Conservation (phyloP, 2,113 vertebrate species). For the Aviceda subcristata region DNA sequence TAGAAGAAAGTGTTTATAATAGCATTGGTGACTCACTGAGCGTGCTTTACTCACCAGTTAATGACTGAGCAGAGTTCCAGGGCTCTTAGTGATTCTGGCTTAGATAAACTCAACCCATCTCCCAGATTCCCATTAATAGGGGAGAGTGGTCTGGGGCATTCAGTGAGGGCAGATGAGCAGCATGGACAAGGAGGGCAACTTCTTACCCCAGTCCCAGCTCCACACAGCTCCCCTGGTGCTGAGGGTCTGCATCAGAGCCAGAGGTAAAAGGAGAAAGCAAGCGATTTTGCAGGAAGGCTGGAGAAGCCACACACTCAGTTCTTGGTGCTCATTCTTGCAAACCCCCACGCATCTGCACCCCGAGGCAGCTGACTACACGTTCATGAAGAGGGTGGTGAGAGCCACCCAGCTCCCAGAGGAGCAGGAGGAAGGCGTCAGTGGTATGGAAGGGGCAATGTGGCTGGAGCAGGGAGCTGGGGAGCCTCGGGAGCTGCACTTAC, state of each 20-base stretch:
- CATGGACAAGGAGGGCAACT: not conserved
- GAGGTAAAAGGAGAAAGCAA: not conserved
- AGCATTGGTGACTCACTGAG: slow-evolving; percentile 18
- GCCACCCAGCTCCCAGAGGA: not conserved
- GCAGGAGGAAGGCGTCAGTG: not conserved
- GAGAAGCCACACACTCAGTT: fast-evolving
- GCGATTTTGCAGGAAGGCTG: not conserved
- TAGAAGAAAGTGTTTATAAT: not conserved
- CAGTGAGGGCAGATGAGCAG: not conserved
- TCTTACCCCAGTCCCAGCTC: not conserved
- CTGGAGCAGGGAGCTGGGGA: not conserved
- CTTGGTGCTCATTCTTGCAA: not conserved
- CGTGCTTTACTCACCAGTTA: not conserved
- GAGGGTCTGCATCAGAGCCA: not conserved
- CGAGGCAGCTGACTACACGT: not conserved
- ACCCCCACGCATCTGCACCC: not conserved
- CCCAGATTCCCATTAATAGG: not conserved
- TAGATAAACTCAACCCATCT: not conserved
- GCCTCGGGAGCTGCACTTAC: not conserved
- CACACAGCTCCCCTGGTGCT: not conserved
- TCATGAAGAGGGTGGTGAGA: not conserved
- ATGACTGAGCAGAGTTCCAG: slow-evolving; percentile 2
- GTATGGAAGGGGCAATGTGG: not conserved
- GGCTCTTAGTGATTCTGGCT: not conserved
- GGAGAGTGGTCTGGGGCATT: not conserved